Evolutionary conservation across 2,113 vertebrate species (phyloP).

Genomic region (Neogobius melanostomus): DNA sequence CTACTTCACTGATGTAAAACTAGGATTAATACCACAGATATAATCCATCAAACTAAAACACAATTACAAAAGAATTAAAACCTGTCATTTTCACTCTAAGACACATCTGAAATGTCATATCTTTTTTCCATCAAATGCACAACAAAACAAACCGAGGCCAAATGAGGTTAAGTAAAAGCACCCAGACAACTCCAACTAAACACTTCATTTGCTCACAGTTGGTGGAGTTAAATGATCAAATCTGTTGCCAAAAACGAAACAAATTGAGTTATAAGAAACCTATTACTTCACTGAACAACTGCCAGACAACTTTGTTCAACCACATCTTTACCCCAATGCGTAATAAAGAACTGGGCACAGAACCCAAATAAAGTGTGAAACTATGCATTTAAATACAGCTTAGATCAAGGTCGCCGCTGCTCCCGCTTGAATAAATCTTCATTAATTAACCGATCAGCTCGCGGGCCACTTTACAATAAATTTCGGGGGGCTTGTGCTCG

Average conservation of each 20-base stretch:
- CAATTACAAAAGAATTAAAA: too few relatives aligned
- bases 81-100: too few relatives aligned
- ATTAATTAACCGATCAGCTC: slow-evolving; percentile 53
- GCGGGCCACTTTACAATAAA: slow-evolving; percentile 1
- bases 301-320: slow-evolving; percentile 3
- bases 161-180: background rate
- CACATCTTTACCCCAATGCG: background rate
- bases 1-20: too few relatives aligned
- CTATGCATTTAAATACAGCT: slow-evolving; percentile 2
- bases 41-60: too few relatives aligned
- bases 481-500: background rate
- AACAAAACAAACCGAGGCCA: background rate
- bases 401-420: slow-evolving; percentile 34
- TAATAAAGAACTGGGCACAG: background rate
- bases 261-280: background rate
- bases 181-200: background rate
- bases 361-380: slow-evolving; percentile 6
- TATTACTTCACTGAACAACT: background rate
- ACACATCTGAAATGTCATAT: too few relatives aligned
- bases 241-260: background rate
- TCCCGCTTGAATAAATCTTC: slow-evolving; percentile 46
- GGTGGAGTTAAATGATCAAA: background rate
- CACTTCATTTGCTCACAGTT: background rate
- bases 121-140: too few relatives aligned
- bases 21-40: too few relatives aligned